Evolutionary conservation across 1,140 invertebrate species (phyloP).

Genomic region (Calycopis cecrops): DNA sequence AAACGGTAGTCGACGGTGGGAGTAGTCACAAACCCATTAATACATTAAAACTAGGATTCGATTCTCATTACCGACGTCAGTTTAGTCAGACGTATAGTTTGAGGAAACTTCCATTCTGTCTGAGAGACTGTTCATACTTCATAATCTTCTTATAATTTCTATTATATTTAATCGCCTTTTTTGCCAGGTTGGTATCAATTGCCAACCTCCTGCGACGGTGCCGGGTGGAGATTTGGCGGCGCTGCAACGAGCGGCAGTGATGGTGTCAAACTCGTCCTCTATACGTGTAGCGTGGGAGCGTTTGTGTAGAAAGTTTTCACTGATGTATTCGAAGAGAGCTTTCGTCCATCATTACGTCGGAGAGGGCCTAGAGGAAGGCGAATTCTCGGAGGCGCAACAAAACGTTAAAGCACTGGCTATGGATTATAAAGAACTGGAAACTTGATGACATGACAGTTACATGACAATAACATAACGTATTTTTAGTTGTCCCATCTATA

Average conservation of each 20-base stretch:
- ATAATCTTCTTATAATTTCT: too few relatives aligned
- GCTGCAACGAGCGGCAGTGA: slow-evolving; percentile 81
- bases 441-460: too few relatives aligned
- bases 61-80: too few relatives aligned
- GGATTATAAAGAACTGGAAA: slow-evolving; percentile 76
- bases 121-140: too few relatives aligned
- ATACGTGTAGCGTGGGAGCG: slow-evolving; percentile 84
- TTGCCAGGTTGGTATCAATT: slow-evolving; percentile 78
- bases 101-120: too few relatives aligned
- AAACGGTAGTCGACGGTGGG: too few relatives aligned
- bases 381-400: slow-evolving; percentile 82
- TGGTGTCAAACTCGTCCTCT: slow-evolving; percentile 86
- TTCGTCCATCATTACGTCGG: slow-evolving; percentile 88
- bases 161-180: too few relatives aligned
- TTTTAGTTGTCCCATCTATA: too few relatives aligned
- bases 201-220: slow-evolving; percentile 83
- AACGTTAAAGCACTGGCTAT: slow-evolving; percentile 82
- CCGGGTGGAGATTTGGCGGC: slow-evolving; percentile 84
- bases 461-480: too few relatives aligned
- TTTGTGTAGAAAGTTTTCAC: slow-evolving; percentile 81
- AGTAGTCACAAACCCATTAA: too few relatives aligned
- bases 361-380: slow-evolving; percentile 87
- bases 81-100: too few relatives aligned
- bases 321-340: slow-evolving; percentile 84
- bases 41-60: too few relatives aligned